Evolutionary conservation across 2,113 vertebrate species (phyloP).

Genomic region (Aramus guarauna): DNA sequence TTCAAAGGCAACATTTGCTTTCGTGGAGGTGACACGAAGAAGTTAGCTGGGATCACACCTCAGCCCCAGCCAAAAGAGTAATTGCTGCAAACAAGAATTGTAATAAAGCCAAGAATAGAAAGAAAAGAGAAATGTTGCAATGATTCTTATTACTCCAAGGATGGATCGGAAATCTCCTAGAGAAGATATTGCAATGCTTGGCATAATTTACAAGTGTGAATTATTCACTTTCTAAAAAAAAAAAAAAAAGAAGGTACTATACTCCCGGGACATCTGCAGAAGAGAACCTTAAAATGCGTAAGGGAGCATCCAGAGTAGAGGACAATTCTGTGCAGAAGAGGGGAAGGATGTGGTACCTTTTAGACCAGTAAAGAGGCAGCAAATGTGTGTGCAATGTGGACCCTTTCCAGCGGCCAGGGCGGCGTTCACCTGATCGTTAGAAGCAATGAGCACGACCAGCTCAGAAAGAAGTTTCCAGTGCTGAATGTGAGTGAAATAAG

Average conservation of each 20-base stretch:
- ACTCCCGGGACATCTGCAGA: not conserved
- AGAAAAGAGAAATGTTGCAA: not conserved
- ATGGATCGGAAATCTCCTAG: not conserved
- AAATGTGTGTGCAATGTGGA: not conserved
- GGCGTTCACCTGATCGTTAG: not conserved
- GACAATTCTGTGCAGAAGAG: not conserved
- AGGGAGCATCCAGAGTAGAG: not conserved
- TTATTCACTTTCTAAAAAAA: not conserved
- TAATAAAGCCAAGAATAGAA: constrained; percentile 2
- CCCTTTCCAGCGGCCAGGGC: not conserved
- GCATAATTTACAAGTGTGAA: not conserved
- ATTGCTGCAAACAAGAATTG: not conserved
- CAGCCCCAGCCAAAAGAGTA: not conserved
- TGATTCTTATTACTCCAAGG: not conserved
- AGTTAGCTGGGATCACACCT: not conserved
- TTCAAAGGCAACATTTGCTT: not conserved
- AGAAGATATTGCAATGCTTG: not conserved
- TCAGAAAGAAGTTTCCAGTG: not conserved
- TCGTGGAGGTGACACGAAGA: not conserved
- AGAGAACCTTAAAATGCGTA: not conserved
- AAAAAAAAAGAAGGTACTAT: not conserved
- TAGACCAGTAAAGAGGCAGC: not conserved
- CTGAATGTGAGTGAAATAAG: not conserved
- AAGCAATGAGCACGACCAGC: not conserved
- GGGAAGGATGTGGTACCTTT: not conserved